A percentile compares a stretch with the other conserved stretches of the same genome.
These are phyloP conservation scores for Lophochroa leadbeateri DNA, from an alignment of 2,113 vertebrate species.

Conservation along the genomic window DNA sequence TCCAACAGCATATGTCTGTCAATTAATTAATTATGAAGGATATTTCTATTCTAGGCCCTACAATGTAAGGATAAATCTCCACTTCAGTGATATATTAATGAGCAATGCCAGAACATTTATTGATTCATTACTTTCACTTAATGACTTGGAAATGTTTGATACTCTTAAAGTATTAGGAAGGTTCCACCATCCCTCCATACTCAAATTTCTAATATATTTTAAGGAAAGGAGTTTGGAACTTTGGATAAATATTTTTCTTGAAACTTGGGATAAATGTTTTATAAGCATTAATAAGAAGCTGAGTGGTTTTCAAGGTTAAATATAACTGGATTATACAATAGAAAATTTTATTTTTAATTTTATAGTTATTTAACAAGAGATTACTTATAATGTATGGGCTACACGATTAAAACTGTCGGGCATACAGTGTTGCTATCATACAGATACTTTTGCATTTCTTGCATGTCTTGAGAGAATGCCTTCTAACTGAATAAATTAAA, in stretches of 20 bases:
- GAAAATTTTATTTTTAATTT: not conserved
- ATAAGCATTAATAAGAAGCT: not conserved
- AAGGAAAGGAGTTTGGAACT: not conserved
- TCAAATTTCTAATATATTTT: not conserved
- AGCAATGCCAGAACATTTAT: not conserved
- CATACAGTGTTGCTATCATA: not conserved
- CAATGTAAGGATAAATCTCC: not conserved
- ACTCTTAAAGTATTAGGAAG: not conserved
- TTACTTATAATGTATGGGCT: not conserved
- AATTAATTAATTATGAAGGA: not conserved
- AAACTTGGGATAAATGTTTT: not conserved
- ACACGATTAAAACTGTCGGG: not conserved
- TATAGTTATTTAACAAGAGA: not conserved
- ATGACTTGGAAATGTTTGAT: not conserved
- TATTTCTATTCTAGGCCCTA: not conserved
- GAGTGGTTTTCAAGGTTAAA: not conserved
- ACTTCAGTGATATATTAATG: not conserved
- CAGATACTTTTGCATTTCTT: not conserved
- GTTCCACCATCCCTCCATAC: not conserved
- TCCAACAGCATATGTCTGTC: not conserved
- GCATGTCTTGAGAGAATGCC: not conserved
- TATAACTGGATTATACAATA: not conserved
- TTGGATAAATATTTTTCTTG: not conserved
- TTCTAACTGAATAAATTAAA: not conserved
- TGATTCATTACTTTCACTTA: constrained; percentile 24